Conservation (phyloP, 1,140 invertebrate genomes). For the Meloidogyne hapla region DNA sequence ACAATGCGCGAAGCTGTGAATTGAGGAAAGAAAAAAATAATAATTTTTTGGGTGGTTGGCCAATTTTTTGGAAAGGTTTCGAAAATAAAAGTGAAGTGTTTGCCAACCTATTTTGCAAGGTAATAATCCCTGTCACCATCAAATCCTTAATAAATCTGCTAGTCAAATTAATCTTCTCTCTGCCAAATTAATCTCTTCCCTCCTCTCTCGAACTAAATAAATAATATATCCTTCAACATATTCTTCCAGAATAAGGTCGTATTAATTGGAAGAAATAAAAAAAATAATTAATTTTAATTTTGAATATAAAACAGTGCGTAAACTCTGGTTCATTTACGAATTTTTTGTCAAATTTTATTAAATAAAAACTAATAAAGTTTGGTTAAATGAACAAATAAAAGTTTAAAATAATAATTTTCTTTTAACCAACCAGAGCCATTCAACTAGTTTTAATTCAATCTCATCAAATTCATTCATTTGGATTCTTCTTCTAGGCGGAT, state of each 20-base stretch:
- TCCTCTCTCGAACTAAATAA: neutral
- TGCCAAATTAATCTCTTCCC: neutral
- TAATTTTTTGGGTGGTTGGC: neutral
- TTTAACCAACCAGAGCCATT: too few relatives aligned
- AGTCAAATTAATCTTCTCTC: neutral
- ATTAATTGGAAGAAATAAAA: neutral
- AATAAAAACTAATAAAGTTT: too few relatives aligned
- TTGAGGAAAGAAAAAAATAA: neutral
- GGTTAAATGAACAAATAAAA: too few relatives aligned
- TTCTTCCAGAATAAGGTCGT: neutral
- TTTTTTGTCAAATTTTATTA: too few relatives aligned
- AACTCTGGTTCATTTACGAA: too few relatives aligned
- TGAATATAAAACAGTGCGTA: too few relatives aligned
- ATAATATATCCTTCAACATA: too few relatives aligned
- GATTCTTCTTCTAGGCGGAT: too few relatives aligned
- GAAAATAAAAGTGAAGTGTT: neutral
- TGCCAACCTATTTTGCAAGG: neutral
- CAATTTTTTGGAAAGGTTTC: neutral
- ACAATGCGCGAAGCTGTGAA: constrained; percentile 4
- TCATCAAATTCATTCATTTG: too few relatives aligned
- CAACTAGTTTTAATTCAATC: too few relatives aligned
- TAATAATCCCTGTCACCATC: neutral
- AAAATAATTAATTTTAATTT: neutral
- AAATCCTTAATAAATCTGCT: neutral
- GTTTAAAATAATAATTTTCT: too few relatives aligned